A percentile compares a stretch with the other conserved stretches of the same genome.
These are phyloP conservation scores for Amphimedon queenslandica DNA, from an alignment of 37 sponge, comb jelly and placozoan genomes.

Conservation along the genomic window DNA sequence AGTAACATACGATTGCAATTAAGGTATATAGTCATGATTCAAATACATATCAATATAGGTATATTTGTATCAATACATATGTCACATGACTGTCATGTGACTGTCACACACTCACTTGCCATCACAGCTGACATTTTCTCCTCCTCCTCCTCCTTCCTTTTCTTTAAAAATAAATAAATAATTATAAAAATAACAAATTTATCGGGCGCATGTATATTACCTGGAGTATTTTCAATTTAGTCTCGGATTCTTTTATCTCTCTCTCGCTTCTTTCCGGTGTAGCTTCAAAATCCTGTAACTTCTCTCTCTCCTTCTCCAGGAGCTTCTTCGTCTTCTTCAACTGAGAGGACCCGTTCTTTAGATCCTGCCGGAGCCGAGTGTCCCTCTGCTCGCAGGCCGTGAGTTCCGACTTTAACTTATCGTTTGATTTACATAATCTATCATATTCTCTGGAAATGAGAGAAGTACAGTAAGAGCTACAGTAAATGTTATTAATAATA, in stretches of 20 bases:
- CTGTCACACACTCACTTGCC: conserved; percentile 49
- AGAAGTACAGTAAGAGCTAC: no score
- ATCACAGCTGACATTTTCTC: conserved; percentile 56
- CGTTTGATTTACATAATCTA: conserved; percentile 32
- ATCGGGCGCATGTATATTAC: conserved; percentile 15
- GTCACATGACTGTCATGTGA: neutral
- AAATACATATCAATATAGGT: neutral
- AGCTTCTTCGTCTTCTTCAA: conserved; percentile 68
- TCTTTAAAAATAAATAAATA: conserved; percentile 11
- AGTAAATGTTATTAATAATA: neutral
- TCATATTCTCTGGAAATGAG: neutral
- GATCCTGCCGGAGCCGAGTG: conserved; percentile 69
- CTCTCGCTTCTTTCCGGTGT: conserved; percentile 64
- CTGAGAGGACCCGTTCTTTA: conserved; percentile 74
- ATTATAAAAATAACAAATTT: no score
- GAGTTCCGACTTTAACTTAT: conserved; percentile 43
- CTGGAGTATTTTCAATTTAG: conserved; percentile 55
- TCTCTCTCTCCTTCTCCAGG: conserved; percentile 80
- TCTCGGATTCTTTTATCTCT: conserved; percentile 62
- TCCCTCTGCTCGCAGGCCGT: conserved; percentile 74
- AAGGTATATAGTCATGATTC: no score
- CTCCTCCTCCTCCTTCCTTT: conserved; percentile 50
- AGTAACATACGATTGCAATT: conserved; percentile 13
- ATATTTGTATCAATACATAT: neutral
- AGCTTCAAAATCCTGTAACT: conserved; percentile 67